Conservation (phyloP, 2,113 vertebrate species). For the Sceloporus undulatus region DNA sequence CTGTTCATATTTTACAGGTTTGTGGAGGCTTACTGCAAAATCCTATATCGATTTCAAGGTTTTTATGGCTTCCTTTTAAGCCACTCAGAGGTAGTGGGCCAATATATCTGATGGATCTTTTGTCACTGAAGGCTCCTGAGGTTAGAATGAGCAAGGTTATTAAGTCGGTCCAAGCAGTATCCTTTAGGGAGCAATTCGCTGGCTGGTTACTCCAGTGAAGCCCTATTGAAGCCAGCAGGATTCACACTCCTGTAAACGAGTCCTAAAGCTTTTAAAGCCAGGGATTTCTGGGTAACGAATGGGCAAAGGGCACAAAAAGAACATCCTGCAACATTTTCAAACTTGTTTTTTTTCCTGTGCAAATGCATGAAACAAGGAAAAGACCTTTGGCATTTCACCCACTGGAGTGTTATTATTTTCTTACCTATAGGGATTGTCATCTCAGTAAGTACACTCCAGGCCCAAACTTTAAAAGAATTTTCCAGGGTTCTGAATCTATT, state of each 20-base stretch:
- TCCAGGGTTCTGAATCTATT: no score
- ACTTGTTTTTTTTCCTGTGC: background rate
- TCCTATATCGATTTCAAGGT: conserved; percentile 38
- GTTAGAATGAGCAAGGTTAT: conserved; percentile 35
- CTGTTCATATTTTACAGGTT: conserved; percentile 38
- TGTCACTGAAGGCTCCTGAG: background rate
- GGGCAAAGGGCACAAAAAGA: background rate
- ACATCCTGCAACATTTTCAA: background rate
- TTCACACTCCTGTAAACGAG: background rate
- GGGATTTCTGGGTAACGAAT: background rate
- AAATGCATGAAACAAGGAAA: no score
- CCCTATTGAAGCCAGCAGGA: background rate
- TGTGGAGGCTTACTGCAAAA: conserved; percentile 8
- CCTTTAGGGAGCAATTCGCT: background rate
- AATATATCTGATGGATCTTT: conserved; percentile 22
- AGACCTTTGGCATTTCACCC: no score
- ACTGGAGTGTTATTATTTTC: no score
- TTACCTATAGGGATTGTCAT: no score
- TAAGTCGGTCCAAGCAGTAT: conserved; percentile 10
- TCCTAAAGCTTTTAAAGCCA: background rate
- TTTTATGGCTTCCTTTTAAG: conserved; percentile 40
- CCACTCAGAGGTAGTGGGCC: background rate
- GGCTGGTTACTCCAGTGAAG: background rate
- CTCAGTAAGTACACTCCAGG: no score
- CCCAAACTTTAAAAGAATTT: no score